Evolutionary conservation across 2,113 vertebrate genomes (phyloP), one percentile per base, ranked within the genome.

Genomic region (Tichodroma muraria): DNA sequence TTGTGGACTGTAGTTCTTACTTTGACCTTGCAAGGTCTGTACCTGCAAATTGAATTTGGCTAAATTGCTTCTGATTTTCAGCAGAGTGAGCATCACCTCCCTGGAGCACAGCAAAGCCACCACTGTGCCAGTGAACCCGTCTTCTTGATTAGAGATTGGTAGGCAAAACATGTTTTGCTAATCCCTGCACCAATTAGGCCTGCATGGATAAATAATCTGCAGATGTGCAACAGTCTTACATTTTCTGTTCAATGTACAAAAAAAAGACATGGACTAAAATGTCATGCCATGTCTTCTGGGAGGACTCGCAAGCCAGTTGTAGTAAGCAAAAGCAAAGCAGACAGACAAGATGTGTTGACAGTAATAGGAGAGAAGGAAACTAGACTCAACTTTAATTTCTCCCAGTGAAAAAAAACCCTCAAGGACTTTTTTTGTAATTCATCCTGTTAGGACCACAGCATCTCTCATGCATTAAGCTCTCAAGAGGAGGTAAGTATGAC

Each of bases 31-130:
- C 73, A 91, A 87, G 24, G 63, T 81, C 80, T 52, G 28, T 76
- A 89, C 70, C 91, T 93, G 91, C 86, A 96, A 95, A 92, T 15
- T 72, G 84, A 95, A 82, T 91, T 91, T 87, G 64, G 81, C 59
- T 89, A 88, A 94, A 85, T 77, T 82, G 81, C 38, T 87, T 80
- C 63, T 85, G 28, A 93, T 93, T 88, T 94, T 93, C 91, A 91
- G 63, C 71, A 91, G 45, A 65, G 64, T 47, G 87, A 94, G 65
- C 78, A 73, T 38, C 12, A 3, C 50, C 45, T 92, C 85, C 57
- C 70, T 54, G 57, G 75, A 89, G 94, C 73, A 76, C 59, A 85
- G 70, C 54, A 59, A 85, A 95, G 68, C 89, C 21, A 47, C 66
- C 63, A 61, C 49, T 1, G 12, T 20, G 20, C 52, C 88, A 83